Conservation (phyloP, 2,113 vertebrate genomes). For the cat (Felis catus) region F.catus_Fca126_mat1.0 CM031413.1:103443001-103443500, state of each 20-base stretch:
- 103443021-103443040: no score
- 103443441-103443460: constrained; percentile 76
- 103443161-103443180: not conserved
- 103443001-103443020: no score
- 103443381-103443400: constrained; percentile 78
- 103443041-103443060: not conserved
- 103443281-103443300: constrained; percentile 68
- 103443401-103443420: constrained; percentile 77
- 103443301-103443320: constrained; percentile 72
- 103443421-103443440: constrained; percentile 80
- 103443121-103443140: not conserved
- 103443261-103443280: constrained; percentile 49
- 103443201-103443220: constrained; percentile 18
- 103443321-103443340: constrained; percentile 79
- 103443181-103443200: not conserved
- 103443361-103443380: constrained; percentile 82
- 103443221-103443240: not conserved
- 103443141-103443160: constrained; percentile 40
- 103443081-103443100: constrained; percentile 52
- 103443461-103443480: constrained; percentile 83
- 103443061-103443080: not conserved
- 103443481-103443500: constrained; percentile 77
- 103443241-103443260: constrained; percentile 9
- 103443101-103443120: constrained; percentile 21
- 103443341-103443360: constrained; percentile 82